These are phyloP conservation scores for Zaprionus kolodkinae DNA, from an alignment of 1,140 invertebrate species.

Conservation along the genomic window DNA sequence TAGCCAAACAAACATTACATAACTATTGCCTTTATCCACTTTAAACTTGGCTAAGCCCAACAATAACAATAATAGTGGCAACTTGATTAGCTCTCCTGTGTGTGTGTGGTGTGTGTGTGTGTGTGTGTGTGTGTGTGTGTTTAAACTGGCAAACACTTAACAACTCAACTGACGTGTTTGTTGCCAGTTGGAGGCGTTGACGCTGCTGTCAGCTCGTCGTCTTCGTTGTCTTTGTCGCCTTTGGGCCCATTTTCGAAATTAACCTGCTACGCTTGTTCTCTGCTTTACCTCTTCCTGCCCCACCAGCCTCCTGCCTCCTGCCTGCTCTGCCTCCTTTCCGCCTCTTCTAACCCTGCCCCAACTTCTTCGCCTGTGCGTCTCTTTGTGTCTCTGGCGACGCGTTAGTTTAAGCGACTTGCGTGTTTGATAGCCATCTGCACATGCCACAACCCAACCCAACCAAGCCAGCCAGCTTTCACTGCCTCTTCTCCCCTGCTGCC, in stretches of 20 bases:
- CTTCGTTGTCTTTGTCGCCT: conserved; percentile 1
- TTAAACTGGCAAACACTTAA: conserved; percentile 50
- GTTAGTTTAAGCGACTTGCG: conserved; percentile 72
- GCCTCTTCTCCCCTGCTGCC: no score
- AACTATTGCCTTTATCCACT: conserved; percentile 11
- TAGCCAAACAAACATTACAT: conserved; percentile 4
- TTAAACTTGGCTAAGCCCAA: conserved; percentile 25
- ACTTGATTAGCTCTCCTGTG: conserved; percentile 33
- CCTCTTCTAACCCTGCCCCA: not conserved
- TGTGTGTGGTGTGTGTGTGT: not conserved
- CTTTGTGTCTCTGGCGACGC: conserved; percentile 14
- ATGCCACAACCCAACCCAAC: conserved; percentile 31
- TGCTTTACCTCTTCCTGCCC: not conserved
- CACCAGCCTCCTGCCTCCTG: not conserved
- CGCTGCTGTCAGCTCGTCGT: conserved; percentile 21
- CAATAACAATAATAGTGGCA: conserved; percentile 41
- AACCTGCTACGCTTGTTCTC: conserved; percentile 43
- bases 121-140: conserved; percentile 17
- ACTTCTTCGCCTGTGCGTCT: not conserved
- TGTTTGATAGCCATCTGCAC: conserved; percentile 60
- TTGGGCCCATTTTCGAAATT: conserved; percentile 68
- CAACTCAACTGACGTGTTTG: conserved; percentile 32
- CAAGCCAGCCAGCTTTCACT: conserved; percentile 5
- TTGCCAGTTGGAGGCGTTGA: conserved; percentile 17
- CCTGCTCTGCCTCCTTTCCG: not conserved